Percentiles rank a stretch among this genome's conserved stretches.
phyloP scores from a whole-genome alignment of 1,140 invertebrate species.

The Bombyx mori region ASM3026992v2 NC_085135.1:2694001-2694500 shows the following conservation, averaged over 20 bases:
- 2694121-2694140: slow-evolving; percentile 7
- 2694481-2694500: slow-evolving; percentile 16
- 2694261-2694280: slow-evolving; percentile 4
- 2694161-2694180: slow-evolving; percentile 12
- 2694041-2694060: neutral
- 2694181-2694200: slow-evolving; percentile 8
- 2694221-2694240: slow-evolving; percentile 4
- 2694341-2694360: slow-evolving; percentile 16
- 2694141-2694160: slow-evolving; percentile 11
- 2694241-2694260: neutral
- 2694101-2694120: slow-evolving; percentile 6
- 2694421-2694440: slow-evolving; percentile 14
- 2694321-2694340: slow-evolving; percentile 7
- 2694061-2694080: slow-evolving; percentile 6
- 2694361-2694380: slow-evolving; percentile 9
- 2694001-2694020: slow-evolving; percentile 7
- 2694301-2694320: slow-evolving; percentile 10
- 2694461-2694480: slow-evolving; percentile 6
- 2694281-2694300: neutral
- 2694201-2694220: slow-evolving; percentile 9
- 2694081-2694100: slow-evolving; percentile 10
- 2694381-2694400: slow-evolving; percentile 8
- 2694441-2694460: slow-evolving; percentile 13
- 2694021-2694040: slow-evolving; percentile 1
- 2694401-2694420: slow-evolving; percentile 18